phyloP scores from a whole-genome alignment of 2,888 invertebrate genomes.

The Drosophila cognata region DNA sequence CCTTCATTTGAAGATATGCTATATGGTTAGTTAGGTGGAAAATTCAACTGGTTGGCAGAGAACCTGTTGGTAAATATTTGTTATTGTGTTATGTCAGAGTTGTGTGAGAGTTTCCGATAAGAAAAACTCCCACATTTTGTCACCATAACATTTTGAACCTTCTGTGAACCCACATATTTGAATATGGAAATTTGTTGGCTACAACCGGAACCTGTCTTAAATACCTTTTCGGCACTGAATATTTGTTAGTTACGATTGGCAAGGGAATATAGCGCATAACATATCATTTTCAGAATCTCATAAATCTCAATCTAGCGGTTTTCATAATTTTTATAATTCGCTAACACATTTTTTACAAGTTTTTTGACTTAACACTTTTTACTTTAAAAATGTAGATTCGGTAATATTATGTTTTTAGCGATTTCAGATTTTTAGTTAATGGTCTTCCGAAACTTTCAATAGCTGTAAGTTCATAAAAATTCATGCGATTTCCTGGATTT shows the following conservation, averaged over 20 bases:
- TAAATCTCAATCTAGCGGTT: not conserved
- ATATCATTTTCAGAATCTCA: not conserved
- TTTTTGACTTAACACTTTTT: not conserved
- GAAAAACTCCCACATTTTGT: constrained; percentile 66
- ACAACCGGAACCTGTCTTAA: constrained; percentile 42
- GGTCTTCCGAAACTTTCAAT: not conserved
- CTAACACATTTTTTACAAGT: not conserved
- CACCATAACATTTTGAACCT: constrained; percentile 18
- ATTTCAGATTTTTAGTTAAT: not conserved
- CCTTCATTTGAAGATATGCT: constrained; percentile 26
- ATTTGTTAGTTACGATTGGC: not conserved
- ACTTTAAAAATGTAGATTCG: not conserved
- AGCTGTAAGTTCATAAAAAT: not conserved
- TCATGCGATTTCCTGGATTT: not conserved
- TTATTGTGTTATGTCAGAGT: not conserved
- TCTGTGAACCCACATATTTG: constrained; percentile 24
- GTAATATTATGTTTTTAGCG: not conserved
- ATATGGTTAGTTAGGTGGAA: constrained; percentile 48
- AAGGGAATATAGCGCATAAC: not conserved
- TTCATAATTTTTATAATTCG: not conserved
- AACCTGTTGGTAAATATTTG: constrained; percentile 40
- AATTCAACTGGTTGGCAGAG: constrained; percentile 54
- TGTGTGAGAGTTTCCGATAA: constrained; percentile 65
- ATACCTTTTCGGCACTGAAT: not conserved
- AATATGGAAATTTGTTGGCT: constrained; percentile 43